Percentiles rank a stretch among this genome's conserved stretches.
Conservation (phyloP, 2,888 invertebrate species). For the Drosophila sordidula region DNA sequence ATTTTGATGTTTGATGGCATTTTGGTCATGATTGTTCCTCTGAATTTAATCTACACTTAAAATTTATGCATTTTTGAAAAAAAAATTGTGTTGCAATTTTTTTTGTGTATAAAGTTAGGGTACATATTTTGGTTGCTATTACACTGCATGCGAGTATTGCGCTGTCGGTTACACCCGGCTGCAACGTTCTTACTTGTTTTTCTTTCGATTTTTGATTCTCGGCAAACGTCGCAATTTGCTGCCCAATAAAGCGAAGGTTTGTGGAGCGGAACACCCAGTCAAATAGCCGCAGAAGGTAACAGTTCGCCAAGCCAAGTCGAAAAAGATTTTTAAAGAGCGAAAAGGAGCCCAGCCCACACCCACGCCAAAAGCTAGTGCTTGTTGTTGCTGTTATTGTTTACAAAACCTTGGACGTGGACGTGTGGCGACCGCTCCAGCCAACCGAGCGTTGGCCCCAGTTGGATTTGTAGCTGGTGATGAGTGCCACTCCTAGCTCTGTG, state of each 20-base stretch:
- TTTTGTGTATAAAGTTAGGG: no score
- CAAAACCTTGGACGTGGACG: constrained; percentile 75
- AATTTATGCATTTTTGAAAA: no score
- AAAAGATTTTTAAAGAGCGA: constrained; percentile 18
- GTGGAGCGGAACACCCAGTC: constrained; percentile 67
- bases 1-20: no score
- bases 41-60: no score
- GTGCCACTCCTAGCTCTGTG: constrained; percentile 75
- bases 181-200: neutral
- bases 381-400: constrained; percentile 53
- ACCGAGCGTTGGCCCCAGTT: constrained; percentile 69
- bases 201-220: constrained; percentile 5
- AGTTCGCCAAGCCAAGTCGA: constrained; percentile 10
- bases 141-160: no score
- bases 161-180: no score
- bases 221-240: constrained; percentile 42
- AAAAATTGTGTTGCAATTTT: no score
- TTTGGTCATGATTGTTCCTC: no score
- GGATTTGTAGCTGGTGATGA: constrained; percentile 60
- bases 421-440: constrained; percentile 52
- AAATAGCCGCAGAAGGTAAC: constrained; percentile 19
- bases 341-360: constrained; percentile 64
- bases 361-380: constrained; percentile 58
- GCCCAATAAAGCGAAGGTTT: constrained; percentile 56
- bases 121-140: no score